phyloP scores from a whole-genome alignment of 2,888 invertebrate species.

The Panopea generosa region DNA sequence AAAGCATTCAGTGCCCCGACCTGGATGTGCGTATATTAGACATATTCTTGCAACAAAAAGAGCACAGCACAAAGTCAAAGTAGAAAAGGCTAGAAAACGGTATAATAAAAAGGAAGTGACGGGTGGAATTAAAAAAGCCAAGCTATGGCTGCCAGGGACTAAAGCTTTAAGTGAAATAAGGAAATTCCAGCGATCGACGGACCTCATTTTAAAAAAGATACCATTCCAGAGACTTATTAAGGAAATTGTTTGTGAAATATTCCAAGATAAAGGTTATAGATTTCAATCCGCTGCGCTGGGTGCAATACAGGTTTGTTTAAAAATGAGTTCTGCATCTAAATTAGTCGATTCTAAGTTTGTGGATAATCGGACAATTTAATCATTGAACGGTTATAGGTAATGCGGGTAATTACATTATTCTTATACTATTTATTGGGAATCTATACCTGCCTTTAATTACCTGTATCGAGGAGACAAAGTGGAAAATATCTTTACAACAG shows the following conservation, averaged over 20 bases:
- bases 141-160: constrained; percentile 26
- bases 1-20: not conserved
- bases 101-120: constrained; percentile 5
- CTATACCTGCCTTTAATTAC: no score
- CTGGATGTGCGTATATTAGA: constrained; percentile 25
- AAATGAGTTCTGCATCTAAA: no score
- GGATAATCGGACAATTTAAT: no score
- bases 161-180: constrained; percentile 46
- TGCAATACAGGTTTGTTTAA: constrained; percentile 45
- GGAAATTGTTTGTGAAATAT: constrained; percentile 18
- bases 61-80: constrained; percentile 1
- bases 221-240: constrained; percentile 53
- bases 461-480: no score
- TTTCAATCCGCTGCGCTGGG: constrained; percentile 42
- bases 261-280: constrained; percentile 11
- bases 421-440: no score
- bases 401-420: no score
- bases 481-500: no score
- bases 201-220: constrained; percentile 33
- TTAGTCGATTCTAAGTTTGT: no score
- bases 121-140: constrained; percentile 44
- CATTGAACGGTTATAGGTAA: no score
- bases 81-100: constrained; percentile 6
- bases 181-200: constrained; percentile 45
- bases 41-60: constrained; percentile 26